Evolutionary conservation across 2,888 invertebrate species (phyloP), one percentile per base, ranked within the genome.

Genomic region (Scaeva pyrastri): DNA sequence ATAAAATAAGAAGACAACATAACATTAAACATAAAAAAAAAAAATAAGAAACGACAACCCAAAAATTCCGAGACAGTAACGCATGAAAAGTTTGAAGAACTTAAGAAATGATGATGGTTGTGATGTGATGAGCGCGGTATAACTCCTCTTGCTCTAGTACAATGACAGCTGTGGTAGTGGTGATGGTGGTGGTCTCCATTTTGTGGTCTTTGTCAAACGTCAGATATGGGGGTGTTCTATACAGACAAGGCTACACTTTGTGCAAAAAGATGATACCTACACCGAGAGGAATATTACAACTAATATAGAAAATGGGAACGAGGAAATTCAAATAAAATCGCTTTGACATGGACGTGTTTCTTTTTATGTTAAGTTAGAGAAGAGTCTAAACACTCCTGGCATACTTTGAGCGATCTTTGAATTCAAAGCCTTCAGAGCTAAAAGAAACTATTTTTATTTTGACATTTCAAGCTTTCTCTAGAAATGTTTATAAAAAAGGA

Each of bases 51-150:
- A 48, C n/a, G 23, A 77, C 11, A 72, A 73, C 39, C 23, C 50
- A 75, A 45, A 82, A 78, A 81, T 81, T 76, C 76, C 76, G 62
- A 85, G 72, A 66, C 71, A 85, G 80, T 81, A 72, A 81, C 84
- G 84, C 80, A 85, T 72, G 77, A 62, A 73, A 86, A 86, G 81
- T 86, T 82, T 77, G 64, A 74, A 78, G 78, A 81, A 85, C 81
- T 81, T 74, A 43, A 71, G 21, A 41, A 12, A 26, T 26, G 41
- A 58, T 21, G 39, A 39, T 60, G 58, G 14, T 23, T 8, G 52
- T 23, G 50, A 19, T n/a, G 50, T 41, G 50, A 45, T 72, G 39
- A 4, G 48, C n/a, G 10, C 16, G 36, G 19, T 58, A 10, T n/a
- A 12, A 58, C 62, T 31, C 5, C 16, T 43, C 21, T 60, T 5